A percentile compares a stretch with the other conserved stretches of the same genome.
These are phyloP conservation scores for Delphinapterus leucas DNA, from an alignment of 2,113 vertebrate species.

Conservation along the genomic window DNA sequence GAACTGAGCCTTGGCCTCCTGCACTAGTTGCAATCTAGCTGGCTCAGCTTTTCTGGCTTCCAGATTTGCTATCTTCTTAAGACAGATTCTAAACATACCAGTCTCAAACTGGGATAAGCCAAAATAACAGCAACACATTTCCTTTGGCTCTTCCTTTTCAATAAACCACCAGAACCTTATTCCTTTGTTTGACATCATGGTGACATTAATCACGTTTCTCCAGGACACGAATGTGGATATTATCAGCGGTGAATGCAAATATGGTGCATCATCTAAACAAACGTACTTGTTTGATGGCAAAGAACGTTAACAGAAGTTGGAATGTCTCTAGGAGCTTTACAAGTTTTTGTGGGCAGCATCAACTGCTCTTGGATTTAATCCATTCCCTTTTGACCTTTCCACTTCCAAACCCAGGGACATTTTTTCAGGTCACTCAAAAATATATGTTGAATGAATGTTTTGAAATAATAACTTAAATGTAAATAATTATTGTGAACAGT, in stretches of 20 bases:
- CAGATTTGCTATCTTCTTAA: constrained; percentile 70
- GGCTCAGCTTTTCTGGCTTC: constrained; percentile 60
- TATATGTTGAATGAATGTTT: not conserved
- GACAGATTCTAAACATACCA: constrained; percentile 72
- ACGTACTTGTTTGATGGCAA: not conserved
- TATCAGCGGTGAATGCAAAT: not conserved
- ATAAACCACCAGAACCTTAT: not conserved
- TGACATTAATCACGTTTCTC: not conserved
- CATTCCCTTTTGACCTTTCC: constrained; percentile 5
- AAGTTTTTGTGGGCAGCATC: not conserved
- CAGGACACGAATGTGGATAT: not conserved
- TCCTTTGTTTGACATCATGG: not conserved
- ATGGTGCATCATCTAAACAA: not conserved
- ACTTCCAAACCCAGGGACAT: not conserved
- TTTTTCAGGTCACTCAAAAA: constrained; percentile 35
- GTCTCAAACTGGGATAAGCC: constrained; percentile 12
- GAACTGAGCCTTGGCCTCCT: not conserved
- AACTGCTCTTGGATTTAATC: not conserved
- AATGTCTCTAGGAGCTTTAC: constrained; percentile 26
- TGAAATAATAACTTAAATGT: not conserved
- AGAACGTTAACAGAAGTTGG: constrained; percentile 9
- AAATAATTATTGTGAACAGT: not conserved
- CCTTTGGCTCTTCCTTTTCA: constrained; percentile 67
- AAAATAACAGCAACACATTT: constrained; percentile 63
- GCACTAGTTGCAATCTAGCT: not conserved